phyloP scores from a whole-genome alignment of 2,888 invertebrate genomes.

The Macropis europaea region DNA sequence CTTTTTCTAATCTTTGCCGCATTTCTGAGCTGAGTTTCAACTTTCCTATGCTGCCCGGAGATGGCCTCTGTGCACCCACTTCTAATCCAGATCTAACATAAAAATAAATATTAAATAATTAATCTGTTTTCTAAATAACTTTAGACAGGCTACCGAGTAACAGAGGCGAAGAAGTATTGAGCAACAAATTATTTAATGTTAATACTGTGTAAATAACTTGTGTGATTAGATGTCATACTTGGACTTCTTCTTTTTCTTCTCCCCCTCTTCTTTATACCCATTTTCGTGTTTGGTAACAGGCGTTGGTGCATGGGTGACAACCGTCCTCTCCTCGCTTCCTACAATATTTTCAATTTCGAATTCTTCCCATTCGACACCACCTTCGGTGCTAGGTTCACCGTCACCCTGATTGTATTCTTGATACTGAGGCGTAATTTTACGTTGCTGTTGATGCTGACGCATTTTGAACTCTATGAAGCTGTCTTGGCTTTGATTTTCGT shows the following conservation, averaged over 20 bases:
- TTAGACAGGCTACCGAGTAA: no score
- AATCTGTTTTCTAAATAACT: neutral
- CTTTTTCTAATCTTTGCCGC: slow-evolving; percentile 93
- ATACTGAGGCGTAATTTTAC: slow-evolving; percentile 89
- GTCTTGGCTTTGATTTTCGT: slow-evolving; percentile 85
- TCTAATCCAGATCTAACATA: slow-evolving; percentile 84
- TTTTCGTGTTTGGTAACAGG: slow-evolving; percentile 70
- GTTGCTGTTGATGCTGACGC: slow-evolving; percentile 85
- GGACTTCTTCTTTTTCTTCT: slow-evolving; percentile 77
- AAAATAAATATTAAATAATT: neutral
- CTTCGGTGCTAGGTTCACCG: slow-evolving; percentile 73
- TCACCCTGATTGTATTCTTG: slow-evolving; percentile 80
- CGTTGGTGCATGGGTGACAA: slow-evolving; percentile 60
- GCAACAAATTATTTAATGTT: neutral
- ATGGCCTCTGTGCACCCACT: slow-evolving; percentile 90
- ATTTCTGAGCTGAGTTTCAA: slow-evolving; percentile 94
- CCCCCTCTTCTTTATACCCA: slow-evolving; percentile 74
- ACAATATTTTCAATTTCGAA: slow-evolving; percentile 86
- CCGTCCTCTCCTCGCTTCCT: slow-evolving; percentile 70
- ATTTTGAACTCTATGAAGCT: slow-evolving; percentile 94
- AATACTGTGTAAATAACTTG: neutral
- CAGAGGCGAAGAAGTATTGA: neutral
- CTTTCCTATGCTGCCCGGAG: slow-evolving; percentile 94
- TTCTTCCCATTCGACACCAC: slow-evolving; percentile 91
- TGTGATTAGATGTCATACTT: slow-evolving; percentile 63